phyloP scores from a whole-genome alignment of 1,140 invertebrate genomes.

The Papilio glaucus region DNA sequence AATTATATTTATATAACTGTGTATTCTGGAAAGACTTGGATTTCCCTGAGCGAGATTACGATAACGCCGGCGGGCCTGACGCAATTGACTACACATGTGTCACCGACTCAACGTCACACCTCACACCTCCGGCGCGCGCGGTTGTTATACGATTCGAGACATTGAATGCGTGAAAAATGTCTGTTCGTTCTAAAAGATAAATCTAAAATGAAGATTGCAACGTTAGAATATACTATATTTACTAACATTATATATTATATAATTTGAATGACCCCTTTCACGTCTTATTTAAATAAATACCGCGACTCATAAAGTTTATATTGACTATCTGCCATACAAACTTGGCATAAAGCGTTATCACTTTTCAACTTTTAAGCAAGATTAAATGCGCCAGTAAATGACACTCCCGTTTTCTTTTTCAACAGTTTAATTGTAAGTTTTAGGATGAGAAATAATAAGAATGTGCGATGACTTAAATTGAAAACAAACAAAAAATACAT shows the following conservation, averaged over 20 bases:
- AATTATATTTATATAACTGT: not conserved
- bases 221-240: too few relatives aligned
- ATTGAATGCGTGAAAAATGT: not conserved
- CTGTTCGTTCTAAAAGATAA: not conserved
- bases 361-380: not conserved
- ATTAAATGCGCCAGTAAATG: not conserved
- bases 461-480: not conserved
- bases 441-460: not conserved
- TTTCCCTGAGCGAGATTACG: slow-evolving; percentile 10
- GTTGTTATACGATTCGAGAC: not conserved
- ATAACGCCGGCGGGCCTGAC: slow-evolving; percentile 12
- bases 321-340: not conserved
- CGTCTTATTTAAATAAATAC: too few relatives aligned
- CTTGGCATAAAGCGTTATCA: not conserved
- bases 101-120: too few relatives aligned
- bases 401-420: not conserved
- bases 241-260: too few relatives aligned
- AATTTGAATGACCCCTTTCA: too few relatives aligned
- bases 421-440: not conserved
- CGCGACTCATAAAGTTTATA: too few relatives aligned
- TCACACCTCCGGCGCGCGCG: slow-evolving; percentile 9
- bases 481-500: too few relatives aligned
- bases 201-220: too few relatives aligned
- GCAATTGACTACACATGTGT: slow-evolving; percentile 6
- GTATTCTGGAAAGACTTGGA: not conserved